Evolutionary conservation across 2,888 invertebrate genomes (phyloP).

Genomic region (Tineola bisselliella): DNA sequence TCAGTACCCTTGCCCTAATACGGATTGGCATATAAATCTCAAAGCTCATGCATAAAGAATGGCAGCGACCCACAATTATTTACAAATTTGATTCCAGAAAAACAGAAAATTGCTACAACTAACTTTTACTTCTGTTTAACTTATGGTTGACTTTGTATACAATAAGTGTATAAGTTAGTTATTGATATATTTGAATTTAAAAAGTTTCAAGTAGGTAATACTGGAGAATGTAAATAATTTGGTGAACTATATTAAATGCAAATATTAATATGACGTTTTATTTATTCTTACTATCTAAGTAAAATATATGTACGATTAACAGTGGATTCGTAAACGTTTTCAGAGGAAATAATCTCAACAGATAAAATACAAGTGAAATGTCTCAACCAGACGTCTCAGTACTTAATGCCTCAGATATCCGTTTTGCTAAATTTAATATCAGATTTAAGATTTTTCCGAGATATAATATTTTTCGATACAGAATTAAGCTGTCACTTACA

Average conservation of each 20-base stretch:
- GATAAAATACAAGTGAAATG: slow-evolving; percentile 8
- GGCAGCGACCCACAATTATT: slow-evolving; percentile 24
- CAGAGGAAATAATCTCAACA: slow-evolving; percentile 2
- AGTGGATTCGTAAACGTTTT: neutral
- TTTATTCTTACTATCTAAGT: too few relatives aligned
- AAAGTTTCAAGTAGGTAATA: too few relatives aligned
- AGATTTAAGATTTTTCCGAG: slow-evolving; percentile 1
- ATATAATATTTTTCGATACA: neutral
- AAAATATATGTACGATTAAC: neutral
- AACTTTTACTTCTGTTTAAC: neutral
- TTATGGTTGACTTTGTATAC: too few relatives aligned
- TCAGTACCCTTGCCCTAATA: slow-evolving; percentile 25
- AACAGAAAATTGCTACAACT: slow-evolving; percentile 20
- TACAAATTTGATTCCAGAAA: slow-evolving; percentile 20
- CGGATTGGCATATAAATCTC: slow-evolving; percentile 37
- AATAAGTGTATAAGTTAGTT: too few relatives aligned
- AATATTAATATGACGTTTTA: too few relatives aligned
- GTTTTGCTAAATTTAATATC: slow-evolving; percentile 1
- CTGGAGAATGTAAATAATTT: too few relatives aligned
- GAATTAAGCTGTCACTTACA: neutral
- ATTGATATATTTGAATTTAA: too few relatives aligned
- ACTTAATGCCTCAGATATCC: slow-evolving; percentile 1
- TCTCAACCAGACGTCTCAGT: neutral
- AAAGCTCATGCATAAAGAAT: slow-evolving; percentile 39
- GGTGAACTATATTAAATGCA: too few relatives aligned